A percentile compares a stretch with the other conserved stretches of the same genome.
Evolutionary conservation across 1,140 invertebrate genomes (phyloP).

Genomic region (Eufriesea mexicana): DNA sequence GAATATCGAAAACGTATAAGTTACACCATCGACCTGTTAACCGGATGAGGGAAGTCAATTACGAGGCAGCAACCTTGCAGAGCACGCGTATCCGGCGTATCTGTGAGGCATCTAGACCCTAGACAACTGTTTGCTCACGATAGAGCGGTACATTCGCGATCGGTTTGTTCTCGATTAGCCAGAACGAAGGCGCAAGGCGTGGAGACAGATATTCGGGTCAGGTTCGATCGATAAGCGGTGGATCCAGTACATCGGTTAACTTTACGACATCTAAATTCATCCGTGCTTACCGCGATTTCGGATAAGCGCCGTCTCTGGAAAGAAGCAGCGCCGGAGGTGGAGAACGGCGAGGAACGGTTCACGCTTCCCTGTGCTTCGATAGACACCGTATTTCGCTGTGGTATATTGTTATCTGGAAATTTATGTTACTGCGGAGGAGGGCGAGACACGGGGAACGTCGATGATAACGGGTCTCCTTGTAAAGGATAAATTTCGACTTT

Average conservation of each 20-base stretch:
- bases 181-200: not conserved
- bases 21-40: not conserved
- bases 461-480: not conserved
- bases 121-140: slow-evolving; percentile 22
- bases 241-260: slow-evolving; percentile 41
- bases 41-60: not conserved
- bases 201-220: slow-evolving; percentile 19
- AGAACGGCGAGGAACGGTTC: not conserved
- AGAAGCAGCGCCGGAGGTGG: not conserved
- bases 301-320: slow-evolving; percentile 24
- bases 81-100: not conserved
- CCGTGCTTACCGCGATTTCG: not conserved
- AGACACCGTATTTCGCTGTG: not conserved
- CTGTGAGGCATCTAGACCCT: not conserved
- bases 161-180: slow-evolving; percentile 47
- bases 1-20: not conserved
- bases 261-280: slow-evolving; percentile 40
- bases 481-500: not conserved
- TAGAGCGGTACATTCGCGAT: slow-evolving; percentile 16
- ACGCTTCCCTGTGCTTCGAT: not conserved
- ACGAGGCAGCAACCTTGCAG: not conserved
- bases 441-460: not conserved
- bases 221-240: slow-evolving; percentile 52
- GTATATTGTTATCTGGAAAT: slow-evolving; percentile 7
- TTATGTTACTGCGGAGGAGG: not conserved